Base-by-base conservation (phyloP, 2,797 vertebrate genomes). In the Chaenodraco wilsoni region DNA sequence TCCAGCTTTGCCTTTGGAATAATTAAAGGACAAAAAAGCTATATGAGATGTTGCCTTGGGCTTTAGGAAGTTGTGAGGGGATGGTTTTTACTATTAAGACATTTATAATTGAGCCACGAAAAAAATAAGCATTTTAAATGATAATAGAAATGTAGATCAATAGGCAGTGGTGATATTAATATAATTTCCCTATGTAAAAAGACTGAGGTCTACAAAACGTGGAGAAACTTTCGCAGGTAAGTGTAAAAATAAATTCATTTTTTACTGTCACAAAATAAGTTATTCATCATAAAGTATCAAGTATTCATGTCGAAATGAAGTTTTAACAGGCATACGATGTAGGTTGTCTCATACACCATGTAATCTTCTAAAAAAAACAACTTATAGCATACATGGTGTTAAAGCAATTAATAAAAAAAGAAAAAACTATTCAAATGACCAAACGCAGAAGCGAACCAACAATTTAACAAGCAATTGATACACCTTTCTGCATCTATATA, bases 401-500 rank as follows among this genome's bases (percentile, higher is more conserved):
- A 43, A 48, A 23, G n/a, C 13, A 10, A 4, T 31, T 16, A 14
- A 9, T 16, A 43, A 48, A 55, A 16, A 23, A 64, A 46, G 8
- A 31, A 19, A 59, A 31, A 55, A 2, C 0, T 9, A 7, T 55
- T 60, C 10, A 58, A 5, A 14, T 41, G 3, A 44, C 2, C 0
- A 17, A 7, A 21, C 33, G 48, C 61, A 58, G 40, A 23, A 60
- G 3, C 16, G 19, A 76, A 40, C 14, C 49, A 56, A 13, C 23
- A 40, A 43, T 51, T 49, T 13, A 72, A 70, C 46, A 83, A 63
- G 59, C 37, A 27, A n/a, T 12, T 16, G 62, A 82, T 69, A 31
- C 77, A 46, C 17, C 37, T 80, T 72, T 83, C 59, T 73, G 72
- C 50, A 21, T 79, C 78, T 78, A 57, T 65, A 45, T 49, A 69